Evolutionary conservation across 2,113 vertebrate genomes (phyloP).

Genomic region (Blennius ocellaris): DNA sequence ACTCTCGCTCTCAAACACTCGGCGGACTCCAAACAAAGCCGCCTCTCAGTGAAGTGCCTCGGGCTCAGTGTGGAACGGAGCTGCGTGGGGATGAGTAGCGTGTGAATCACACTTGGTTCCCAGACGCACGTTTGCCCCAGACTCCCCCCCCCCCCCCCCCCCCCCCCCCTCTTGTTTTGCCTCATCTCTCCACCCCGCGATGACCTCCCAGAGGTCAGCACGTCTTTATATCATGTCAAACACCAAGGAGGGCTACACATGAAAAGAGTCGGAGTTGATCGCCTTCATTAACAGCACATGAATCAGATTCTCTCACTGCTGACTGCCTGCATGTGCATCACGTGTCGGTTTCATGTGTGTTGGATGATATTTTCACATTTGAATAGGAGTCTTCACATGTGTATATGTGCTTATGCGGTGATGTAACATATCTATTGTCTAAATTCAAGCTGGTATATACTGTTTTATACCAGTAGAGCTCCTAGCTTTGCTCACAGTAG

Average conservation of each 20-base stretch:
- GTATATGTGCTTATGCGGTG: background rate
- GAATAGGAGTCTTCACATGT: background rate
- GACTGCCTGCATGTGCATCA: background rate
- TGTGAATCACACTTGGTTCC: slow-evolving; percentile 77
- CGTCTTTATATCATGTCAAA: slow-evolving; percentile 66
- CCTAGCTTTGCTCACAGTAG: too few species aligned
- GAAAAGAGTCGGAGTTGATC: slow-evolving; percentile 15
- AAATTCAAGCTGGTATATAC: background rate
- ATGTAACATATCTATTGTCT: background rate
- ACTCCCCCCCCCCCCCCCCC: slow-evolving; percentile 58
- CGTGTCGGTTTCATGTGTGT: background rate
- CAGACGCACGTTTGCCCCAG: slow-evolving; percentile 62
- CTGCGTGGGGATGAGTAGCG: slow-evolving; percentile 61
- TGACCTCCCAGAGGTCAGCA: slow-evolving; percentile 66
- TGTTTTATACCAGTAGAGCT: too few species aligned
- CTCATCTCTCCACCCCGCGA: slow-evolving; percentile 30
- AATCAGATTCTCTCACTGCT: background rate
- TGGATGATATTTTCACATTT: background rate
- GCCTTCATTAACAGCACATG: background rate
- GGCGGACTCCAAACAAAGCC: slow-evolving; percentile 62
- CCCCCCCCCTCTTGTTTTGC: slow-evolving; percentile 40
- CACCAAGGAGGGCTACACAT: slow-evolving; percentile 31
- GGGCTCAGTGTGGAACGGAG: slow-evolving; percentile 58
- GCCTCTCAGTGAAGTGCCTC: slow-evolving; percentile 57
- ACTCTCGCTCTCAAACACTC: slow-evolving; percentile 51